A percentile compares a stretch with the other conserved stretches of the same genome.
Conservation (phyloP, 2,888 invertebrate genomes). For the Volucella inflata region DNA sequence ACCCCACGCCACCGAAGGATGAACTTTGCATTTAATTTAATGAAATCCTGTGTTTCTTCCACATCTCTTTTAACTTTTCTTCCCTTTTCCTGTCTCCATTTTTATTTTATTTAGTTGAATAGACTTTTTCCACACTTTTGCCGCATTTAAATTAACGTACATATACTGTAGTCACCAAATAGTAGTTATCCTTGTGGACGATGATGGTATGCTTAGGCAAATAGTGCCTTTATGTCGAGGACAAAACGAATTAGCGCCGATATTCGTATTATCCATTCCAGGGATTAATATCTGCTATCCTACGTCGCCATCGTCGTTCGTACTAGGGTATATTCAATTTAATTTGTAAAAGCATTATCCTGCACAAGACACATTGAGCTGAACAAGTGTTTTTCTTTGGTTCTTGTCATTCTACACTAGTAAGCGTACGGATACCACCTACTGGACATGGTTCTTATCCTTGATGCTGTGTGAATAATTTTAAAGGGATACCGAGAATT, state of each 20-base stretch:
- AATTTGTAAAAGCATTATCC: conserved; percentile 49
- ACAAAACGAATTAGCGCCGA: conserved; percentile 42
- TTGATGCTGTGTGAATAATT: not conserved
- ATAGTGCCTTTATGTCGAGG: conserved; percentile 5
- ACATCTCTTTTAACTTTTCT: not conserved
- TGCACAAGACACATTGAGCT: conserved; percentile 42
- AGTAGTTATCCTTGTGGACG: not conserved
- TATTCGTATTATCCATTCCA: conserved; percentile 13
- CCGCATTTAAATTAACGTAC: not conserved
- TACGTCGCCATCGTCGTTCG: not conserved
- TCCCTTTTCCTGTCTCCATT: not conserved
- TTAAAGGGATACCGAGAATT: conserved; percentile 7
- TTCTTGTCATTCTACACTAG: conserved; percentile 16
- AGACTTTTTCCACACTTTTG: conserved; percentile 9
- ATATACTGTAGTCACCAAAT: not conserved
- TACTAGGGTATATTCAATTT: conserved; percentile 32
- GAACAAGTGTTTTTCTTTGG: conserved; percentile 50
- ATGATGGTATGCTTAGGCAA: conserved; percentile 31
- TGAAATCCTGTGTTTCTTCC: conserved; percentile 49
- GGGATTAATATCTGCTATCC: not conserved
- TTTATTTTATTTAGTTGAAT: conserved; percentile 28
- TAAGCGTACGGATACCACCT: not conserved
- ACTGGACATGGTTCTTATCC: conserved; percentile 17
- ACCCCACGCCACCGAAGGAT: conserved; percentile 17
- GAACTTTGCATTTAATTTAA: conserved; percentile 72